Evolutionary conservation across 2,797 vertebrate species (phyloP).

Genomic region (Microcaecilia unicolor): DNA sequence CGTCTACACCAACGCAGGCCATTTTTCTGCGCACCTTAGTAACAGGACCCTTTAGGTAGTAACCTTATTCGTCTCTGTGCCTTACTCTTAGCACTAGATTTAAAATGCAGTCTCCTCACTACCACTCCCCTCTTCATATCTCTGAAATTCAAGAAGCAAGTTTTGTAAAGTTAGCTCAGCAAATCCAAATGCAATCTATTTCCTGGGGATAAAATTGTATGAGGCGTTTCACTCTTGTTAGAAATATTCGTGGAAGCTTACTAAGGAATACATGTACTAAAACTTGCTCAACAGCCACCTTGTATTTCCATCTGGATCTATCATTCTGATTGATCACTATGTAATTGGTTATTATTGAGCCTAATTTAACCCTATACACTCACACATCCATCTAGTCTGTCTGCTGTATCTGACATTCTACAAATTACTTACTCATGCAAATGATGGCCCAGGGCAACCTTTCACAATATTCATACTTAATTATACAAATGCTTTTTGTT

Average conservation of each 20-base stretch:
- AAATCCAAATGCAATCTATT: conserved; percentile 1
- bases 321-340: conserved; percentile 98
- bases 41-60: too few species aligned
- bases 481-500: conserved; percentile 94
- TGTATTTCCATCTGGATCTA: conserved; percentile 94
- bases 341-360: conserved; percentile 93
- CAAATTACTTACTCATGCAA: conserved; percentile 99
- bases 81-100: too few species aligned
- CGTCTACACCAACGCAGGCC: too few species aligned
- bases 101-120: too few species aligned
- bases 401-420: conserved; percentile 89
- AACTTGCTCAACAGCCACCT: conserved; percentile 65
- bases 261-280: conserved; percentile 50
- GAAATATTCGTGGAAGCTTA: conserved; percentile 42
- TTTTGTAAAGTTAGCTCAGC: background rate
- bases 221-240: conserved; percentile 20
- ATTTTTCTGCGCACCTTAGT: too few species aligned
- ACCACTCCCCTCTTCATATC: too few species aligned
- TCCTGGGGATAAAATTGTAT: too few species aligned
- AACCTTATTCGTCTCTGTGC: too few species aligned
- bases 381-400: conserved; percentile 83
- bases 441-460: conserved; percentile 86
- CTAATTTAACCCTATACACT: conserved; percentile 94
- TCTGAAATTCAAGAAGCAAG: too few species aligned
- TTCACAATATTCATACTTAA: conserved; percentile 90